A percentile compares a stretch with the other conserved stretches of the same genome.
phyloP scores from a whole-genome alignment of 2,113 vertebrate species.

The Lagopus muta region DNA sequence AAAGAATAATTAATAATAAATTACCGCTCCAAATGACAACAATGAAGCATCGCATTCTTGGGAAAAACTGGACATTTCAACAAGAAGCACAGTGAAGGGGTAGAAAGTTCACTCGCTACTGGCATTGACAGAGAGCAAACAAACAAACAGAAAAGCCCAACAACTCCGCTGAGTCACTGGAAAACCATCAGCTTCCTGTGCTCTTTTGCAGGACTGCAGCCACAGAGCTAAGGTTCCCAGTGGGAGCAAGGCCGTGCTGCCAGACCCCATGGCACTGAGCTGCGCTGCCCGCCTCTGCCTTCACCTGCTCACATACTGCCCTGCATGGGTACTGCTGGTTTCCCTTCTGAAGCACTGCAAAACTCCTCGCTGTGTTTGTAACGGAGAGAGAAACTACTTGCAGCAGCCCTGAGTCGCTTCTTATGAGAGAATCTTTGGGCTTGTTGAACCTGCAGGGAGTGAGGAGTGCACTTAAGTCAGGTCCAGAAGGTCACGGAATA shows the following conservation, averaged over 20 bases:
- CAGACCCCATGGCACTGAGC: accelerated
- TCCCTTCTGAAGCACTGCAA: not conserved
- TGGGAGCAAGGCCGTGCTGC: not conserved
- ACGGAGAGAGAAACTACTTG: not conserved
- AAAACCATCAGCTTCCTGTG: not conserved
- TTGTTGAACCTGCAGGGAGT: not conserved
- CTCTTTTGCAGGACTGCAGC: not conserved
- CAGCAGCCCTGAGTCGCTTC: not conserved
- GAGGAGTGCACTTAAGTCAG: not conserved
- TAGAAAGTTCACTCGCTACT: not conserved
- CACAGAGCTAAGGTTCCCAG: not conserved
- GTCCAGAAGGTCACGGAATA: not conserved
- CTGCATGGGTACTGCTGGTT: not conserved
- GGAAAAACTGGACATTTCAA: not conserved
- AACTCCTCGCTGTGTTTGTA: not conserved
- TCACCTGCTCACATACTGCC: not conserved
- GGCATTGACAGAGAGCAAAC: not conserved
- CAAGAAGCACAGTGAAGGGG: not conserved
- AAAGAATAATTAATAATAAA: slow-evolving; percentile 11
- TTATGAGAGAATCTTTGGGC: not conserved
- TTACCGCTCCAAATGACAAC: not conserved
- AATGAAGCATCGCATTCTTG: not conserved
- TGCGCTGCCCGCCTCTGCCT: not conserved
- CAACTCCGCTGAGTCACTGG: not conserved
- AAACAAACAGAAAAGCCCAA: not conserved